Evolutionary conservation across 2,797 vertebrate genomes (phyloP).

Genomic region (Oreochromis grahami): DNA sequence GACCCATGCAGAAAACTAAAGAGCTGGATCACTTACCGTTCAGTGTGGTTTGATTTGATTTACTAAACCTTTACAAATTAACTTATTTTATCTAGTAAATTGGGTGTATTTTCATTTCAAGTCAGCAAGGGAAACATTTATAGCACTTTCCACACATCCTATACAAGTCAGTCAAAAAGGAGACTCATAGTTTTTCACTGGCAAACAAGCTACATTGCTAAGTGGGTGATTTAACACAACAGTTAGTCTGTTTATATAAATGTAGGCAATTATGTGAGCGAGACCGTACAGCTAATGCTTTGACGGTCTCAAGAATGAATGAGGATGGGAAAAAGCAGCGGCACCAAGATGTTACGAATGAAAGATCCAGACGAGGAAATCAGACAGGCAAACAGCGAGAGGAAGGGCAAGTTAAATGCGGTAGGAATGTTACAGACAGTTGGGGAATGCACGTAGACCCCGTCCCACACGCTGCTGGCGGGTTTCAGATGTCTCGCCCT

Average conservation of each 20-base stretch:
- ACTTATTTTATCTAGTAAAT: neutral
- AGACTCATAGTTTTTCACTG: neutral
- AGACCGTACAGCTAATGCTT: conserved; percentile 3
- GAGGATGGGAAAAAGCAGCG: conserved; percentile 4
- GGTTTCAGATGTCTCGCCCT: conserved; percentile 49
- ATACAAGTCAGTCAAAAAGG: neutral
- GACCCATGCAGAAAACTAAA: neutral
- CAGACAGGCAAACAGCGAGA: conserved; percentile 53
- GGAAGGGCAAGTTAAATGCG: conserved; percentile 50
- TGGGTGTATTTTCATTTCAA: neutral
- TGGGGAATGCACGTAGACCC: conserved; percentile 55
- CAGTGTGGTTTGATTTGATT: neutral
- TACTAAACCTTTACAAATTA: neutral
- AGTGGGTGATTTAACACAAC: neutral
- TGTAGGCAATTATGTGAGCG: neutral
- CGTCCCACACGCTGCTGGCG: conserved; percentile 28
- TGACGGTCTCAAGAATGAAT: neutral
- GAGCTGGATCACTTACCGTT: neutral
- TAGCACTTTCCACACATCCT: neutral
- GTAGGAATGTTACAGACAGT: conserved; percentile 63
- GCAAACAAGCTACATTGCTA: neutral
- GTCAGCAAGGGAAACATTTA: neutral
- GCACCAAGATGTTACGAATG: conserved; percentile 5
- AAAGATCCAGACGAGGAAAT: conserved; percentile 35
- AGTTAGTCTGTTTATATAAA: neutral